Base-by-base conservation (phyloP, 1,140 invertebrate species). In the Caenorhabditis elegans region DNA sequence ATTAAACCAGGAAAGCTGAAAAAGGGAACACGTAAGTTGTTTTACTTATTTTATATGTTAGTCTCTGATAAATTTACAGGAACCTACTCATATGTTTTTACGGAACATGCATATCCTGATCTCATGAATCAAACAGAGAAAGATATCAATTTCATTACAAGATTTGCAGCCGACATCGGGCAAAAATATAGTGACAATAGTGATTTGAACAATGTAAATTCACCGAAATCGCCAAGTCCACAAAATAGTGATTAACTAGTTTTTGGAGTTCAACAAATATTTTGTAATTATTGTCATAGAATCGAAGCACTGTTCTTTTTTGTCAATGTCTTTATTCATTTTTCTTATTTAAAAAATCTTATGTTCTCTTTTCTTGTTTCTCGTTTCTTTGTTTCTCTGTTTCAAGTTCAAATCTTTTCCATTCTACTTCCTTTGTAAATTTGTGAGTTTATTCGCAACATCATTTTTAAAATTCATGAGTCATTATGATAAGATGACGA, bases 121-220 rank as follows among this genome's bases (percentile, higher is more conserved):
- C 60, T 70, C n/a, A 39, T 70, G 19, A 70, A 70, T 24, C 60
- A 70, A 43, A 70, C 60, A 13, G 60, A 39, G 17, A 36, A 70
- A 39, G 36, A 31, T 19, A 70, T 70, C n/a, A 34, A 70, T 1
- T 36, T 24, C 60, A 70, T 70, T n/a, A 39, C n/a, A 19, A 19
- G 43, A 10, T 70, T 70, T 70, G 60, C 60, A 22, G 10, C 6
- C 3, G 17, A 70, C 22, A 43, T 70, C 34, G 60, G 60, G 19
- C 11, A 70, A 5, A 70, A 39, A 39, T 70, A 70, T 22, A n/a
- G 17, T 28, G 60, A 70, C 39, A 70, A 70, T 13, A 11, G 2
- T 0, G 60, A 70, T 26, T 26, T 70, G 1, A 70, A 39, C 19
- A 70, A 39, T 13, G 36, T 34, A 3, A 39, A 19, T n/a, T 70